phyloP scores from a whole-genome alignment of 2,113 vertebrate genomes.

The zebrafish (Danio rerio) region GRCz12tu NC_133188.1:44799501-44800000 shows the following conservation, averaged over 20 bases:
- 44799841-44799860: constrained; percentile 65
- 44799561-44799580: not conserved
- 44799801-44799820: constrained; percentile 67
- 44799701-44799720: constrained; percentile 44
- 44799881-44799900: constrained; percentile 48
- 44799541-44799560: too few species aligned
- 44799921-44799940: constrained; percentile 36
- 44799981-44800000: constrained; percentile 12
- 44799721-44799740: constrained; percentile 53
- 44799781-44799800: constrained; percentile 60
- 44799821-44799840: constrained; percentile 72
- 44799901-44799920: constrained; percentile 46
- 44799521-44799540: too few species aligned
- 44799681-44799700: constrained; percentile 28
- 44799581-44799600: not conserved
- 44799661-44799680: not conserved
- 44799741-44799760: constrained; percentile 65
- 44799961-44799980: constrained; percentile 17
- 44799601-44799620: not conserved
- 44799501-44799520: too few species aligned
- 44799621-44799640: not conserved
- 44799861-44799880: constrained; percentile 41
- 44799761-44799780: constrained; percentile 68
- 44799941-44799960: constrained; percentile 17
- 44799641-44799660: constrained; percentile 8